Evolutionary conservation across 1,140 invertebrate genomes (phyloP), one percentile per base, ranked within the genome.

Genomic region (Nephotettix cincticeps): DNA sequence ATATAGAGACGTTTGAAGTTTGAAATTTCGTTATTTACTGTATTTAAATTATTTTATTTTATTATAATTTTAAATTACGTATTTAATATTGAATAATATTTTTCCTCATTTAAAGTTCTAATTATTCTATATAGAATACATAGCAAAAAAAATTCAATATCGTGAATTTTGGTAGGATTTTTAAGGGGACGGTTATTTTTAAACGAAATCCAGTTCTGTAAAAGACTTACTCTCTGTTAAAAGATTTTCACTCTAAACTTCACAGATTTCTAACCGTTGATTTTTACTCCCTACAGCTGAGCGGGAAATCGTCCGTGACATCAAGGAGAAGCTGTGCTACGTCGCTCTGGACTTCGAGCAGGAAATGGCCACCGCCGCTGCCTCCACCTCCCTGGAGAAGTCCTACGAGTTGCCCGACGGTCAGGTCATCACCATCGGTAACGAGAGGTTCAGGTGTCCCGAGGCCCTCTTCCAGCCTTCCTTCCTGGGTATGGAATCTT

Each of bases 231-330:
- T n/a, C n/a, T n/a, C n/a, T n/a, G n/a, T n/a, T n/a, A n/a, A n/a
- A n/a, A n/a, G n/a, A n/a, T n/a, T n/a, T n/a, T n/a, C n/a, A n/a
- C n/a, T n/a, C n/a, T n/a, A n/a, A n/a, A n/a, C n/a, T n/a, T n/a
- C n/a, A n/a, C n/a, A n/a, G n/a, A n/a, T 19, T 11, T 9, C 47
- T 67, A 51, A 51, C 47, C 14, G 19, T n/a, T 27, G 32, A 65
- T 72, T 75, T 70, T 66, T 70, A 1, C 27, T 17, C 30, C 51
- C 64, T 68, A 96, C 92, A 72, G 95, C 95, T 84, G 95, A 97
- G 83, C 88, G 94, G 83, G 95, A 97, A 90, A 97, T 97, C 80
- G 95, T 97, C 51, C 90, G 95, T 81, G 95, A 97, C 86, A 95
- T 97, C 86, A 96, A 95, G 87, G 93, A 95, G 81, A 95, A 95